phyloP scores from a whole-genome alignment of 1,140 invertebrate species.

The Ceratina australensis region DNA sequence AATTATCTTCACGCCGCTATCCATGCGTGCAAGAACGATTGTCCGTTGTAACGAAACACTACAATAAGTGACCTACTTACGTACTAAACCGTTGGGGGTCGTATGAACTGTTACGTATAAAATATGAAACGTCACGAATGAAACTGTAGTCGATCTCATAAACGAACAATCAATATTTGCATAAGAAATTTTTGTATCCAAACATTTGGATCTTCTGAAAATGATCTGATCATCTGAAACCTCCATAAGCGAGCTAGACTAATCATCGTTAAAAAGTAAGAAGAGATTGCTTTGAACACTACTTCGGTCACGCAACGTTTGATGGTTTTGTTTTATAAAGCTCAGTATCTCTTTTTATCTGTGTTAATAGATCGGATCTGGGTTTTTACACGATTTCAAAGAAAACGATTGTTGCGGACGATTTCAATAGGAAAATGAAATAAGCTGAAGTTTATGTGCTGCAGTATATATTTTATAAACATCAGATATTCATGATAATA shows the following conservation, averaged over 20 bases:
- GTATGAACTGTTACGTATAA: neutral
- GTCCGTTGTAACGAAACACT: constrained; percentile 3
- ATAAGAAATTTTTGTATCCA: too few species aligned
- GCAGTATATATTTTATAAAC: constrained; percentile 33
- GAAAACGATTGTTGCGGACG: too few species aligned
- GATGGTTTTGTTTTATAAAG: constrained; percentile 25
- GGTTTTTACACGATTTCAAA: too few species aligned
- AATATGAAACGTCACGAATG: neutral
- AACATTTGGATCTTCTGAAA: too few species aligned
- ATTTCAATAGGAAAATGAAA: too few species aligned
- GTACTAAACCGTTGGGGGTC: neutral
- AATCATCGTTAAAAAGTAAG: too few species aligned
- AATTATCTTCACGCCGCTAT: neutral
- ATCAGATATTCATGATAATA: constrained; percentile 50
- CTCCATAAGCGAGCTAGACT: too few species aligned
- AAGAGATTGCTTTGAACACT: too few species aligned
- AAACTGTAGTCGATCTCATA: neutral
- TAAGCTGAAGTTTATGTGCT: neutral
- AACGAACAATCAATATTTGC: too few species aligned
- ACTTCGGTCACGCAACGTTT: constrained; percentile 36
- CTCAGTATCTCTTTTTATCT: too few species aligned
- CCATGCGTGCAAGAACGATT: neutral
- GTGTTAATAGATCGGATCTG: too few species aligned
- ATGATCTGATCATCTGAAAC: too few species aligned
- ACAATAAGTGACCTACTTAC: constrained; percentile 43